phyloP scores from a whole-genome alignment of 2,113 vertebrate genomes.

The Lamprologus sp. region DNA sequence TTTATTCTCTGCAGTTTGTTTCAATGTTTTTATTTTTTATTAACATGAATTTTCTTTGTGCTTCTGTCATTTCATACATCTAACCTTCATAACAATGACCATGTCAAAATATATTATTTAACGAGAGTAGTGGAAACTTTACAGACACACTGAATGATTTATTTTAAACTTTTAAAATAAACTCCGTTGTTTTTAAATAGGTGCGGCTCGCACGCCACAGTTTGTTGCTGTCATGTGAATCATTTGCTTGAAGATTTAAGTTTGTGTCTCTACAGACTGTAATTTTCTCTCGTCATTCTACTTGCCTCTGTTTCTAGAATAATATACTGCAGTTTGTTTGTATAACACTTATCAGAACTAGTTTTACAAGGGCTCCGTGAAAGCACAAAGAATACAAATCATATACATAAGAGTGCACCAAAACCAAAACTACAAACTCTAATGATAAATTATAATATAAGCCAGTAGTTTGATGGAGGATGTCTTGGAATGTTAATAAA shows the following conservation, averaged over 20 bases:
- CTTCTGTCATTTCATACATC: not conserved
- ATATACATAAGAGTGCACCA: not conserved
- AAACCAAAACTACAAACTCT: not conserved
- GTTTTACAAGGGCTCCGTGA: not conserved
- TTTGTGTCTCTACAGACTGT: not conserved
- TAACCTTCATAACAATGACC: not conserved
- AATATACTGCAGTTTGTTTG: not conserved
- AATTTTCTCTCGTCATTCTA: not conserved
- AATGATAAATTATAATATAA: not conserved
- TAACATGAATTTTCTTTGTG: not conserved
- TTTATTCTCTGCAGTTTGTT: not conserved
- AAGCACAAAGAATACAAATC: not conserved
- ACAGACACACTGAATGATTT: not conserved
- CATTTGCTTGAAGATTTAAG: not conserved
- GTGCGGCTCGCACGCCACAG: accelerated
- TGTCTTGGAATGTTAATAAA: not conserved
- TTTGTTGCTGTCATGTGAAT: not conserved
- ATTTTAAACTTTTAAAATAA: not conserved
- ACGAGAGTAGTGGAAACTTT: not conserved
- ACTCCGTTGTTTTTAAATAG: not conserved
- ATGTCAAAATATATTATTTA: not conserved
- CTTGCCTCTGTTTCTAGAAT: not conserved
- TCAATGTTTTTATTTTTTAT: not conserved
- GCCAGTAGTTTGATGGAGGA: not conserved
- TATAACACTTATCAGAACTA: not conserved